Percentiles rank a stretch among this genome's conserved stretches.
Evolutionary conservation across 2,888 invertebrate genomes (phyloP).

Genomic region (Diplolepis rosae): DNA sequence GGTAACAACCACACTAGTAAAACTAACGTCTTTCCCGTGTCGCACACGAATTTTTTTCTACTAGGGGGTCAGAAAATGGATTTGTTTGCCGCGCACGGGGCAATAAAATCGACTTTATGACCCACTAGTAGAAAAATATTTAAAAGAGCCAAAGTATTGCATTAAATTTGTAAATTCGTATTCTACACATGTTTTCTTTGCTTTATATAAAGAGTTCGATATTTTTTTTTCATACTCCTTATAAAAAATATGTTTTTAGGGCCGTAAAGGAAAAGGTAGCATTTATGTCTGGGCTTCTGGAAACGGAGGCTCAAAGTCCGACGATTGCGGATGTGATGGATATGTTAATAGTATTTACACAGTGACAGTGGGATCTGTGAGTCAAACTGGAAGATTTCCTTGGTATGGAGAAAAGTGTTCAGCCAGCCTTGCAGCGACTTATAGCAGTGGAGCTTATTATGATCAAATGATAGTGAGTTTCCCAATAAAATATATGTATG

Average conservation of each 20-base stretch:
- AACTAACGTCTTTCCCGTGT: too few relatives aligned
- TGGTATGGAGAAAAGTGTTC: constrained; percentile 95
- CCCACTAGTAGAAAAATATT: too few relatives aligned
- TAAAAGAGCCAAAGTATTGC: too few relatives aligned
- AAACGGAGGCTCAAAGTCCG: constrained; percentile 88
- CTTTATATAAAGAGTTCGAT: background rate
- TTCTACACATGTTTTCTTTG: background rate
- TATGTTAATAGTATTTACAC: constrained; percentile 90
- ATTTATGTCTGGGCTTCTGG: constrained; percentile 96
- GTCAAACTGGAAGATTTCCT: constrained; percentile 86
- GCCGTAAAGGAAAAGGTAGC: constrained; percentile 86
- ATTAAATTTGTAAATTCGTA: too few relatives aligned
- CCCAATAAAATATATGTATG: background rate
- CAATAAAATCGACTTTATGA: too few relatives aligned
- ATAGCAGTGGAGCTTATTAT: constrained; percentile 88
- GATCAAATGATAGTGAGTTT: constrained; percentile 90
- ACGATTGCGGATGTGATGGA: constrained; percentile 95
- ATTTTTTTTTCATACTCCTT: background rate
- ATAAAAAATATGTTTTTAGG: constrained; percentile 71
- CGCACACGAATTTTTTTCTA: too few relatives aligned
- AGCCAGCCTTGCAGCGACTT: constrained; percentile 90
- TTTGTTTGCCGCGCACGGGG: too few relatives aligned
- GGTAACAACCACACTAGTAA: too few relatives aligned
- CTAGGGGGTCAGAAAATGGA: too few relatives aligned
- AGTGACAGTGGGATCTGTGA: constrained; percentile 90